These are phyloP conservation scores for Hypsopygia costalis DNA, from an alignment of 2,888 invertebrate species.

Conservation along the genomic window DNA sequence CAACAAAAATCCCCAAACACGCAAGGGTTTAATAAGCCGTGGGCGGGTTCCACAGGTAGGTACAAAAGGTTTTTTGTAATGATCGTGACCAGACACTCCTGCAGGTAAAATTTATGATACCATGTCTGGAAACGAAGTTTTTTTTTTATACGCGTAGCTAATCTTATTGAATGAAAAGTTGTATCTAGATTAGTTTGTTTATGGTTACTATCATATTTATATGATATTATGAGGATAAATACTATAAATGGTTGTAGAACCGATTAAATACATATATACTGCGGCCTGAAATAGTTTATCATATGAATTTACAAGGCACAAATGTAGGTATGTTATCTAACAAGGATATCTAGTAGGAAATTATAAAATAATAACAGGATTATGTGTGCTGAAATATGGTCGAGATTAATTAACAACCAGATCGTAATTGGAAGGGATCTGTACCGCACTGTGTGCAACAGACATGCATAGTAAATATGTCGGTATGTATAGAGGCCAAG, in stretches of 20 bases:
- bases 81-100: not conserved
- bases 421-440: slow-evolving; percentile 11
- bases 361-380: no score
- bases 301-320: slow-evolving; percentile 13
- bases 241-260: no score
- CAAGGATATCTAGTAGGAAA: no score
- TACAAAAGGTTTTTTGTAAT: not conserved
- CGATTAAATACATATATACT: no score
- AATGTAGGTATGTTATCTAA: no score
- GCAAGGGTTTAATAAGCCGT: slow-evolving; percentile 1
- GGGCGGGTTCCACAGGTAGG: not conserved
- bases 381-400: no score
- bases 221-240: no score
- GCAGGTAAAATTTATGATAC: not conserved
- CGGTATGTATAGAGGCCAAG: slow-evolving; percentile 24
- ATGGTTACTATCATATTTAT: no score
- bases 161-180: slow-evolving; percentile 4
- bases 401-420: not conserved
- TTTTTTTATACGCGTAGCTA: no score
- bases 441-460: slow-evolving; percentile 9
- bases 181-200: no score
- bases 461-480: slow-evolving; percentile 1
- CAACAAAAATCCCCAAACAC: slow-evolving; percentile 13
- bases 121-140: not conserved
- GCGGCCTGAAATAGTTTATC: no score